Evolutionary conservation across 2,113 vertebrate species (phyloP), one percentile per base, ranked within the genome.

Genomic region (Aplodontia rufa): DNA sequence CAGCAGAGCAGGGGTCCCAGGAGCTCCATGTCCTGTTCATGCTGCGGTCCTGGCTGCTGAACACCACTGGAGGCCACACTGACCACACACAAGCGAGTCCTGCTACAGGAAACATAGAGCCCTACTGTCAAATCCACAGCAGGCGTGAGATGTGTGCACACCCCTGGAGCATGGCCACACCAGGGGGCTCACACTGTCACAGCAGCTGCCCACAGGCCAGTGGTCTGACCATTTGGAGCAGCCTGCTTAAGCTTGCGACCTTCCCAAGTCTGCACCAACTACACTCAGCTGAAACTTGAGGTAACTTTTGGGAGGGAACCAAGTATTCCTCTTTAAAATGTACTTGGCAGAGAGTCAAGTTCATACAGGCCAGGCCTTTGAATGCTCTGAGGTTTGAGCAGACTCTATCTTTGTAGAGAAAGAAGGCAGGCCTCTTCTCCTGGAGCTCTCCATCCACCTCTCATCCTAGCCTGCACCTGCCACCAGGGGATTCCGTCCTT

Each of bases 81-180:
- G 51, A 62, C 0, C 1, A 82, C 84, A 83, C 2, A 47, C 0
- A 49, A 35, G 6, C 28, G 37, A n/a, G 66, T 17, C n/a, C n/a
- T 60, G 42, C 75, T 28, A n/a, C 72, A 22, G 22, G 45, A 20
- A 45, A 5, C 26, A 45, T 0, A 2, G 42, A 24, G 24, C 19
- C 22, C 14, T 0, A 26, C 19, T 10, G 24, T 75, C 62, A 74
- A 47, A 30, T 16, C 40, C 42, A 84, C 35, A 64, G 26, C 10
- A 7, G 1, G 0, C 0, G 2, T 3, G 1, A 0, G 10, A n/a
- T 20, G 37, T 45, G 17, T 3, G 14, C 32, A 22, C 1, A 8
- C 0, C 0, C 1, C 1, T 28, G 19, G 49, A 35, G 28, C 8
- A 0, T 1, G 40, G 17, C 42, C 35, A 22, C 22, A 19, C 24